These are phyloP conservation scores for Penaeus chinensis DNA, from an alignment of 1,140 invertebrate species.

Conservation along the genomic window DNA sequence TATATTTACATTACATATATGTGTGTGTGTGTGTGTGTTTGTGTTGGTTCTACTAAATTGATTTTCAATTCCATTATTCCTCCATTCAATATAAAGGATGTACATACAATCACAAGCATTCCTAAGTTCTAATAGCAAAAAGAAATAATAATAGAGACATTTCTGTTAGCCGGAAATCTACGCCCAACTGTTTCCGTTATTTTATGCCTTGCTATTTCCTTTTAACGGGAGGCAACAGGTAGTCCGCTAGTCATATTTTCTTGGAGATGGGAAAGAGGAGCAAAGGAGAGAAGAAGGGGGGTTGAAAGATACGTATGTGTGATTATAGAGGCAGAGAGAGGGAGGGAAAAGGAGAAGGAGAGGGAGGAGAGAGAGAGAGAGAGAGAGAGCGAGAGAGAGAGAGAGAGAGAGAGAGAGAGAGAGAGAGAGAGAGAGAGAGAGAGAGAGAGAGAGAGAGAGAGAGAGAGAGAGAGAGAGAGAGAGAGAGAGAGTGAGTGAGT, in stretches of 20 bases:
- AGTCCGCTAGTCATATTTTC: not conserved
- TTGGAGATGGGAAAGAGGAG: not conserved
- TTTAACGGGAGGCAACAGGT: too few relatives aligned
- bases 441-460: constrained; percentile 8
- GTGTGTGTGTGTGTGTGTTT: too few relatives aligned
- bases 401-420: not conserved
- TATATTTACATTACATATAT: too few relatives aligned
- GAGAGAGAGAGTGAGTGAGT: not conserved
- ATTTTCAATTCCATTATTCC: too few relatives aligned
- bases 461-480: not conserved
- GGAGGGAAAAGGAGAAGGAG: not conserved
- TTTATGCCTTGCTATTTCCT: too few relatives aligned
- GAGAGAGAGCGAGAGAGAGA: not conserved
- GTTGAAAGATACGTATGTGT: not conserved
- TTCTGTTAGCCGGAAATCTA: too few relatives aligned
- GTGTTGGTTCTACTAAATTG: too few relatives aligned
- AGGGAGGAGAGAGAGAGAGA: not conserved
- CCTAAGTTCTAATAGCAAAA: too few relatives aligned
- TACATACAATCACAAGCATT: too few relatives aligned
- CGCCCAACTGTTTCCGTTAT: too few relatives aligned
- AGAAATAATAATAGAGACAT: too few relatives aligned
- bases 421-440: not conserved
- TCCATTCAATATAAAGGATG: too few relatives aligned
- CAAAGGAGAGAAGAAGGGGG: not conserved
- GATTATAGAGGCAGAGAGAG: constrained; percentile 16